Evolutionary conservation across 2,113 vertebrate species (phyloP), one percentile per base, ranked within the genome.

Genomic region (Bubo scandiacus): DNA sequence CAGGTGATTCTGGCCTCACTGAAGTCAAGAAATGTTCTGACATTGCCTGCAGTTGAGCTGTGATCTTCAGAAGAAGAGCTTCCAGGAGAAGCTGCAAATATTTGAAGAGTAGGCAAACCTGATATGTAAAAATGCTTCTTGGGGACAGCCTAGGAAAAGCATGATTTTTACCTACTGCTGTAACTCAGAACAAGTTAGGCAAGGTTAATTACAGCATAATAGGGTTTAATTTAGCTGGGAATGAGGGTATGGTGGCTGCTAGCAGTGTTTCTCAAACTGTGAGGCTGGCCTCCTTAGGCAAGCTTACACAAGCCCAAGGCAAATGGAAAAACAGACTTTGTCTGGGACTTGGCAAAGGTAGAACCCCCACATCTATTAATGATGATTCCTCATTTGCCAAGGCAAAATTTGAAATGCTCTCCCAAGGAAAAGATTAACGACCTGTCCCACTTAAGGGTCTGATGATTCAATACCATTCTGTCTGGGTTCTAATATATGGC

Each of bases 151-250:
- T 92, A 79, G 83, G 40, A 94, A 86, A 78, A 94, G 81, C 66
- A 21, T 71, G 74, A 86, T 79, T 94, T 95, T 95, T 87, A 96
- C 93, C 92, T 96, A 55, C 81, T 95, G 81, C 88, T 96, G 77
- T 94, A 91, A 93, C 86, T 88, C 81, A 88, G 97, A 98, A 97
- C 97, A 88, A 96, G 97, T 97, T 97, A 95, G 96, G 94, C 90
- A 85, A 97, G 96, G 94, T 97, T 97, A 96, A 97, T 94, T 93
- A 92, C 96, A 96, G 90, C 86, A 86, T 97, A 96, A 96, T 95
- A 63, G 89, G 71, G 90, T 97, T 97, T 97, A 97, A 98, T 98
- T 95, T 98, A 96, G 82, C 92, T 98, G 97, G 96, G 94, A 97
- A 92, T 94, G 83, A 92, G 92, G 74, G 93, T 93, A 94, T 88